These are phyloP conservation scores for Caradrina kadenii DNA, from an alignment of 2,888 invertebrate genomes.

Conservation along the genomic window DNA sequence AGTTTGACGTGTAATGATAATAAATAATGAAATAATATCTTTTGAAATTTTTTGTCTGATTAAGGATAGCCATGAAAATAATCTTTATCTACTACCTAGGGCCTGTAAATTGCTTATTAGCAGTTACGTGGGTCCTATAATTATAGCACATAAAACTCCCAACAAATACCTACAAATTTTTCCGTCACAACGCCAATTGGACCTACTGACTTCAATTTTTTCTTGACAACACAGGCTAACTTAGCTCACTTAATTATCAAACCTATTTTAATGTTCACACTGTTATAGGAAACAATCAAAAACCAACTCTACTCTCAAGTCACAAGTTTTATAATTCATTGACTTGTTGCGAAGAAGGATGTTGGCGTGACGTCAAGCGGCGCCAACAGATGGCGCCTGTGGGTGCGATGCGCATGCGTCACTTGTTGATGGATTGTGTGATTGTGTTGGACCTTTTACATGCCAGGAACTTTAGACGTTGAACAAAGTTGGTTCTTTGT, in stretches of 20 bases:
- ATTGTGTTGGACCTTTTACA: conserved; percentile 72
- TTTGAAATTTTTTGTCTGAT: too few relatives aligned
- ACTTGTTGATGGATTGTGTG: conserved; percentile 69
- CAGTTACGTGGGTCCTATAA: too few relatives aligned
- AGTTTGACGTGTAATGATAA: too few relatives aligned
- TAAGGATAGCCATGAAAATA: too few relatives aligned
- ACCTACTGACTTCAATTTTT: conserved; percentile 32
- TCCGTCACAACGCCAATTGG: not conserved
- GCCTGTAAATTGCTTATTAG: too few relatives aligned
- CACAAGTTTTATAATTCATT: conserved; percentile 2
- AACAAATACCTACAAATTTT: not conserved
- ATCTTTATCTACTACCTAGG: too few relatives aligned
- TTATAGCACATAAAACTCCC: too few relatives aligned
- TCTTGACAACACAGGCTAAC: conserved; percentile 9
- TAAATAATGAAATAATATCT: too few relatives aligned
- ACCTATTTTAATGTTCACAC: conserved; percentile 10
- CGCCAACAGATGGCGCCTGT: conserved; percentile 78
- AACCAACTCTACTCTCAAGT: not conserved
- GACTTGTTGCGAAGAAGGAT: not conserved
- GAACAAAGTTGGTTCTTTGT: conserved; percentile 4
- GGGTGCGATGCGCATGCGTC: conserved; percentile 68
- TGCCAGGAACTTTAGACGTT: conserved; percentile 27
- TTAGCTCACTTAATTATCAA: conserved; percentile 28
- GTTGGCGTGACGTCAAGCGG: conserved; percentile 69
- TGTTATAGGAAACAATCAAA: not conserved